phyloP scores from a whole-genome alignment of 2,888 invertebrate genomes.

The Callyntrura sp. region DNA sequence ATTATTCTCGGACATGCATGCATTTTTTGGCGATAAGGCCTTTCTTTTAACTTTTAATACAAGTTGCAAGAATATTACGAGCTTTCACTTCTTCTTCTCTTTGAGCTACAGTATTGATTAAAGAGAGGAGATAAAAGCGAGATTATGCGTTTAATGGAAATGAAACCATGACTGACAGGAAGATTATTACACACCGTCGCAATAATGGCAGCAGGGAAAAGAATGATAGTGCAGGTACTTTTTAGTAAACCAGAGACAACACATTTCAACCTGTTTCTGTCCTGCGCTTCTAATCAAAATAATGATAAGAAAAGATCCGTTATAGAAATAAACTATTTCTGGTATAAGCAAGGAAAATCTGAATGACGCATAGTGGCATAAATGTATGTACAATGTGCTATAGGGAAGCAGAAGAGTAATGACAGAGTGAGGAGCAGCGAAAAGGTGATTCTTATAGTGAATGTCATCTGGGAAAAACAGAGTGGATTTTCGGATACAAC shows the following conservation, averaged over 20 bases:
- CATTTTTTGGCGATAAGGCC: neutral
- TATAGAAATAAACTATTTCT: neutral
- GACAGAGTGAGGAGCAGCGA: conserved; percentile 32
- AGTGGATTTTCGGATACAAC: conserved; percentile 83
- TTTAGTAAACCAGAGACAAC: no score
- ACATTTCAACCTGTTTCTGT: neutral
- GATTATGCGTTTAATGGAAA: conserved; percentile 25
- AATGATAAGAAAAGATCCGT: conserved; percentile 9
- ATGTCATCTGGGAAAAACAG: conserved; percentile 73
- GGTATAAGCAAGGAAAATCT: conserved; percentile 20
- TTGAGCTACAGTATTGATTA: neutral
- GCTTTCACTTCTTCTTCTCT: no score
- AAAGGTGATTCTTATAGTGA: neutral
- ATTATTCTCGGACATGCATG: neutral
- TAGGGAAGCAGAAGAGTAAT: conserved; percentile 35
- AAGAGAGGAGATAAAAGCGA: neutral
- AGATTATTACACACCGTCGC: neutral
- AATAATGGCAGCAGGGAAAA: no score
- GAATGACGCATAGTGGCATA: conserved; percentile 18
- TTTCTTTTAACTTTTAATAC: neutral
- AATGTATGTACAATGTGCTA: conserved; percentile 51
- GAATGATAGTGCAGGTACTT: no score
- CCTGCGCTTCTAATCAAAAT: neutral
- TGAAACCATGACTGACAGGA: neutral
- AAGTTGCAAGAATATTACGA: neutral